phyloP scores from a whole-genome alignment of 2,797 vertebrate genomes.

The Mastacembelus armatus region DNA sequence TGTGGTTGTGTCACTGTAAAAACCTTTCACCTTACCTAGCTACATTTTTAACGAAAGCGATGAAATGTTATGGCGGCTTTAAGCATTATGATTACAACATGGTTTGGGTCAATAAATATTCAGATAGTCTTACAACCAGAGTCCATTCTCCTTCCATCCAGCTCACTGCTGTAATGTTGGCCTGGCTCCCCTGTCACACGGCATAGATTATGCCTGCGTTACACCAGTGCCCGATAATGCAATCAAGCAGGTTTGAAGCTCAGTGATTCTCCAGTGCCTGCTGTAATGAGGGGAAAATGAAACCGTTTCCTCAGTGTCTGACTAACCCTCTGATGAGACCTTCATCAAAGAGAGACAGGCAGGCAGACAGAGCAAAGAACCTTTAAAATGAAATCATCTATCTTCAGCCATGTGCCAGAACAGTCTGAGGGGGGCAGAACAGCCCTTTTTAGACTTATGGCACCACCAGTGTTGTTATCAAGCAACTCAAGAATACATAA shows the following conservation, averaged over 20 bases:
- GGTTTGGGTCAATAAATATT: neutral
- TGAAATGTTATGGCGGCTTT: neutral
- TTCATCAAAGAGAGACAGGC: constrained; percentile 51
- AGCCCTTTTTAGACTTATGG: neutral
- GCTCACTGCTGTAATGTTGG: constrained; percentile 35
- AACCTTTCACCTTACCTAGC: neutral
- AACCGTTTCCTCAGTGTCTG: constrained; percentile 72
- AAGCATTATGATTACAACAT: neutral
- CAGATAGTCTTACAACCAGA: neutral
- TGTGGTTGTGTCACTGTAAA: neutral
- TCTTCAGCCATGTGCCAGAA: constrained; percentile 51
- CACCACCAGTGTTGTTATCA: constrained; percentile 17
- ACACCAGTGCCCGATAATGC: constrained; percentile 76
- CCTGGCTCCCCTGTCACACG: constrained; percentile 57
- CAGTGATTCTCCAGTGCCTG: constrained; percentile 72
- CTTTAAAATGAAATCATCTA: constrained; percentile 52
- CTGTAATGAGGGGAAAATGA: constrained; percentile 79
- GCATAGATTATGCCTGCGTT: constrained; percentile 66
- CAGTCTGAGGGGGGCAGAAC: neutral
- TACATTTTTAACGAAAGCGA: neutral
- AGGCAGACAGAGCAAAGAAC: constrained; percentile 8
- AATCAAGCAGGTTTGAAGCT: constrained; percentile 80
- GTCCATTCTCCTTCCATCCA: constrained; percentile 23
- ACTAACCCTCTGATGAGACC: constrained; percentile 73
- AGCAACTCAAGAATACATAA: neutral